A percentile compares a stretch with the other conserved stretches of the same genome.
Evolutionary conservation across 2,888 invertebrate genomes (phyloP).

Genomic region (Mantis religiosa): DNA sequence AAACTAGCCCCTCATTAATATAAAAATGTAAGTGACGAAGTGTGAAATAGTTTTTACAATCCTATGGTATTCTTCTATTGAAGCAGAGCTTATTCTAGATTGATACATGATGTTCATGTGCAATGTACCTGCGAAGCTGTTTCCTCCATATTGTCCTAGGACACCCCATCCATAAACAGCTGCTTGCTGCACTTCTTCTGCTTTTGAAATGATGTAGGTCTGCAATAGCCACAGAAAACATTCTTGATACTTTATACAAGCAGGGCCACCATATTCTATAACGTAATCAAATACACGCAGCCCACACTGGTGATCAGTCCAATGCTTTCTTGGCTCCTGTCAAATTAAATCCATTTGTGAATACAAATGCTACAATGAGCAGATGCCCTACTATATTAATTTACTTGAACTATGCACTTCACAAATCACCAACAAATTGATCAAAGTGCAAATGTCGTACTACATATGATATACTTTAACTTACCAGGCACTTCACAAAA

Average conservation of each 20-base stretch:
- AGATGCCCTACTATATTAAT: too few relatives aligned
- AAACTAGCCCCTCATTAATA: too few relatives aligned
- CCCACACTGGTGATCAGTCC: slow-evolving; percentile 98
- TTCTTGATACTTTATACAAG: slow-evolving; percentile 82
- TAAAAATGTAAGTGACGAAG: too few relatives aligned
- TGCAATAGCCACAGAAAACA: slow-evolving; percentile 84
- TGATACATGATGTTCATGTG: too few relatives aligned
- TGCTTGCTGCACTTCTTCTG: slow-evolving; percentile 94
- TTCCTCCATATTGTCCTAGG: slow-evolving; percentile 67
- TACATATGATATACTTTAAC: slow-evolving; percentile 29
- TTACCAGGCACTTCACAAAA: slow-evolving; percentile 73
- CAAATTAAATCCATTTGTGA: background rate
- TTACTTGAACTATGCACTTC: too few relatives aligned
- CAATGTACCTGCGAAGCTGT: slow-evolving; percentile 50
- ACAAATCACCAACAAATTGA: too few relatives aligned
- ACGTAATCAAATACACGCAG: slow-evolving; percentile 97
- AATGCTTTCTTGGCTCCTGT: slow-evolving; percentile 69
- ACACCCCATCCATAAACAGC: slow-evolving; percentile 96
- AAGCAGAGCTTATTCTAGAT: too few relatives aligned
- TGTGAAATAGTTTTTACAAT: too few relatives aligned
- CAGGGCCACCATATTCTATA: slow-evolving; percentile 86
- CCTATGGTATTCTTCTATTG: too few relatives aligned
- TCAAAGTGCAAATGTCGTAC: too few relatives aligned
- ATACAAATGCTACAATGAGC: too few relatives aligned
- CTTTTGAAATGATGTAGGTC: slow-evolving; percentile 72